Percentiles rank a stretch among this genome's conserved stretches.
phyloP scores from a whole-genome alignment of 2,888 invertebrate genomes.

The Ornithoptera priamus region DNA sequence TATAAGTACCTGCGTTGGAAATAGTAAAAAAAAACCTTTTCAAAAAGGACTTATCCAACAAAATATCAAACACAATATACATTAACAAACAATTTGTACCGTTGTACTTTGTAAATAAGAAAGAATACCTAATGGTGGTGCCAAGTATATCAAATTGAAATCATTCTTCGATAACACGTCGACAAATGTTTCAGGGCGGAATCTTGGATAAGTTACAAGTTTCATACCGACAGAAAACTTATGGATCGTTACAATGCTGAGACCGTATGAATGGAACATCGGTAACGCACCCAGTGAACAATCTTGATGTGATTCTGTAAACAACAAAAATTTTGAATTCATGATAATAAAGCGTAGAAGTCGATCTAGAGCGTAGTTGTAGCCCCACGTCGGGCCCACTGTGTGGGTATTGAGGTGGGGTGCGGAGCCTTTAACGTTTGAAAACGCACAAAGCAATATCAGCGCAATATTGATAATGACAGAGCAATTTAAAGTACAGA shows the following conservation, averaged over 20 bases:
- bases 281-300: slow-evolving; percentile 83
- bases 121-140: slow-evolving; percentile 86
- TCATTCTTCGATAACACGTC: slow-evolving; percentile 66
- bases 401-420: no score
- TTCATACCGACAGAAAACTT: slow-evolving; percentile 81
- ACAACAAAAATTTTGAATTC: background rate
- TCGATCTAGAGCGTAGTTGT: no score
- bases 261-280: slow-evolving; percentile 88
- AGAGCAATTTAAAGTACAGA: no score
- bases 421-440: no score
- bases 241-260: slow-evolving; percentile 78
- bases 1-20: background rate
- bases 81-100: no score
- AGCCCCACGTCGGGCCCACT: no score
- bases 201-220: slow-evolving; percentile 84
- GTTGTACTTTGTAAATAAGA: background rate
- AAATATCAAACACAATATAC: background rate
- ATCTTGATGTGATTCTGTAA: slow-evolving; percentile 77
- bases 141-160: slow-evolving; percentile 82
- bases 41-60: background rate
- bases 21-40: no score
- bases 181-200: slow-evolving; percentile 82
- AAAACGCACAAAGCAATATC: no score
- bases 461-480: no score
- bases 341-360: background rate